phyloP scores from a whole-genome alignment of 2,797 vertebrate species.

The Myoxocephalus aenaeus region DNA sequence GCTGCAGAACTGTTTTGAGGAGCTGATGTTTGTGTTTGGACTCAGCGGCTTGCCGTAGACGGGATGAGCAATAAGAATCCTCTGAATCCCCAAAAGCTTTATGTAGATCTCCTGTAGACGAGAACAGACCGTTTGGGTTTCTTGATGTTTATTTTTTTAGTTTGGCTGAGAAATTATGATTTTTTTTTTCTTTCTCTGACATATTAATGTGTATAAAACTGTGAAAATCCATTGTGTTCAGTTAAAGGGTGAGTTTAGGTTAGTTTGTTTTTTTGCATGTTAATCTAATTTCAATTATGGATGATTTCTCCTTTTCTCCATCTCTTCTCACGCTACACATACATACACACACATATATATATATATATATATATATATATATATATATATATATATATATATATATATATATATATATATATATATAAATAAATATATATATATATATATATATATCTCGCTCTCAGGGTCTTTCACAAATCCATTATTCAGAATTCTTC shows the following conservation, averaged over 20 bases:
- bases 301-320: constrained; percentile 78
- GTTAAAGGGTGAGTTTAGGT: constrained; percentile 95
- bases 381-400: constrained; percentile 1
- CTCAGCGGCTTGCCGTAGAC: constrained; percentile 61
- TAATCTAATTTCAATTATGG: constrained; percentile 89
- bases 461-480: constrained; percentile 95
- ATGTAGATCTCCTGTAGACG: constrained; percentile 87
- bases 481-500: constrained; percentile 74
- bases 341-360: background rate
- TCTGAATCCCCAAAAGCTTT: constrained; percentile 94
- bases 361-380: background rate
- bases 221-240: constrained; percentile 95
- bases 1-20: constrained; percentile 83
- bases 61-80: constrained; percentile 90
- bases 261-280: constrained; percentile 91
- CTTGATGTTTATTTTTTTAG: constrained; percentile 82
- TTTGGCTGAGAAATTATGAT: constrained; percentile 85
- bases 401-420: constrained; percentile 6
- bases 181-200: constrained; percentile 53
- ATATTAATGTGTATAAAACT: constrained; percentile 89
- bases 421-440: constrained; percentile 3
- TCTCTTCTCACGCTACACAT: constrained; percentile 62
- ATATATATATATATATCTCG: constrained; percentile 69
- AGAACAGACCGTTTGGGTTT: constrained; percentile 85
- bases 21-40: constrained; percentile 64